These are phyloP conservation scores for Rhogogaster chlorosoma DNA, from an alignment of 2,888 invertebrate genomes.

Conservation along the genomic window DNA sequence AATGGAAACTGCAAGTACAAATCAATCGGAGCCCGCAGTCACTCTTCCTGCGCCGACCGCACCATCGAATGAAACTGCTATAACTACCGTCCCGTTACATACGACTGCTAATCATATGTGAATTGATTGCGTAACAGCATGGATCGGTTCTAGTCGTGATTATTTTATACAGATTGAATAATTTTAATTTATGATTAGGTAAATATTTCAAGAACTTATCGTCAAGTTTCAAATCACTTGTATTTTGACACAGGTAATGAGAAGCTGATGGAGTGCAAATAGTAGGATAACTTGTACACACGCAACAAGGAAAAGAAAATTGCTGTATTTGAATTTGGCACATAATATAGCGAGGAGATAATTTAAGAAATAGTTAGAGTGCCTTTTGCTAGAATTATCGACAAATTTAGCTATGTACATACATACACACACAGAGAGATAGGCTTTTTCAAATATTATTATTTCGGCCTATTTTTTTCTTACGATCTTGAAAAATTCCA, in stretches of 20 bases:
- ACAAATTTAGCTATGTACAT: not conserved
- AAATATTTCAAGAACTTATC: not conserved
- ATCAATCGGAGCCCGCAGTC: not conserved
- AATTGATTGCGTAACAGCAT: not conserved
- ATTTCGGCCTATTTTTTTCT: not conserved
- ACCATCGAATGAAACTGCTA: not conserved
- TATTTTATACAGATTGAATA: not conserved
- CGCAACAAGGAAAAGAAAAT: not conserved
- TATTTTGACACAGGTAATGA: not conserved
- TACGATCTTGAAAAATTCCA: not conserved
- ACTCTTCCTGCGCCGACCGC: not conserved
- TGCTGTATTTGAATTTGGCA: not conserved
- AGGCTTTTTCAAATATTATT: not conserved
- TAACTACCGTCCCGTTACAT: not conserved
- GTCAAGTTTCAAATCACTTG: not conserved
- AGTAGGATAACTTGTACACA: not conserved
- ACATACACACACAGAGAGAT: not conserved
- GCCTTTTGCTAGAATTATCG: not conserved
- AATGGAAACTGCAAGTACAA: not conserved
- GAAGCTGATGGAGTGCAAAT: not conserved
- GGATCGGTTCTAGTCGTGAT: not conserved
- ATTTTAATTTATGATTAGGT: not conserved
- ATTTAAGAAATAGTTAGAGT: not conserved
- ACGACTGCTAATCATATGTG: not conserved
- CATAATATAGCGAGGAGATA: not conserved